These are phyloP conservation scores for Zalophus californianus DNA, from an alignment of 2,797 vertebrate genomes.

Conservation along the genomic window DNA sequence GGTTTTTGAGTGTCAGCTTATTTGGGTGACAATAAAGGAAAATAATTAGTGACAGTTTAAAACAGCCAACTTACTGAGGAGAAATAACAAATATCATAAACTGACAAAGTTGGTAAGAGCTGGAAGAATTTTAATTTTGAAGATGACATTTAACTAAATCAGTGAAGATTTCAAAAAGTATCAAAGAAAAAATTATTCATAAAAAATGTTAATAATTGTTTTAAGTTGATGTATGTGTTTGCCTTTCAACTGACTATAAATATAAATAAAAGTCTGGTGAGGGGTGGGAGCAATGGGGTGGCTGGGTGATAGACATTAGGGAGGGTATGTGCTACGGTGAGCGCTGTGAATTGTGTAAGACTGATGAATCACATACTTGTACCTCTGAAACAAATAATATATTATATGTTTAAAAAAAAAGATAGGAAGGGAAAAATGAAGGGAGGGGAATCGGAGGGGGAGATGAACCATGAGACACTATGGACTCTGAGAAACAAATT, in stretches of 20 bases:
- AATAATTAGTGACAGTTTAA: conserved; percentile 68
- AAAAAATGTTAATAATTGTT: conserved; percentile 33
- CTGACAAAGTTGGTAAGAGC: conserved; percentile 30
- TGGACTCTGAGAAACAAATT: no score
- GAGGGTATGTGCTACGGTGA: no score
- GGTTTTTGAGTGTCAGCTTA: conserved; percentile 42
- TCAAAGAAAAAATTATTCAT: conserved; percentile 15
- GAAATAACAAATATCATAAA: conserved; percentile 67
- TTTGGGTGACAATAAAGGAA: conserved; percentile 56
- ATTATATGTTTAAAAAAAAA: no score
- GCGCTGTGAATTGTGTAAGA: no score
- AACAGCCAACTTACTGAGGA: conserved; percentile 48
- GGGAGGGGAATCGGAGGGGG: no score
- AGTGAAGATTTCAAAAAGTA: conserved; percentile 33
- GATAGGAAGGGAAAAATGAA: no score
- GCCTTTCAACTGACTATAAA: conserved; percentile 22
- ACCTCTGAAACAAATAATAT: no score
- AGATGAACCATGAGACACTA: no score
- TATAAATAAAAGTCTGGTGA: not conserved
- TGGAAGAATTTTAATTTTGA: conserved; percentile 56
- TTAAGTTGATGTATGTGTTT: conserved; percentile 29
- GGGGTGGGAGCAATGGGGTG: no score
- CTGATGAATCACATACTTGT: no score
- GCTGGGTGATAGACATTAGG: no score
- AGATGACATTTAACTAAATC: conserved; percentile 64